A percentile compares a stretch with the other conserved stretches of the same genome.
Evolutionary conservation across 2,113 vertebrate genomes (phyloP).

Genomic region (Taurulus bubalis): DNA sequence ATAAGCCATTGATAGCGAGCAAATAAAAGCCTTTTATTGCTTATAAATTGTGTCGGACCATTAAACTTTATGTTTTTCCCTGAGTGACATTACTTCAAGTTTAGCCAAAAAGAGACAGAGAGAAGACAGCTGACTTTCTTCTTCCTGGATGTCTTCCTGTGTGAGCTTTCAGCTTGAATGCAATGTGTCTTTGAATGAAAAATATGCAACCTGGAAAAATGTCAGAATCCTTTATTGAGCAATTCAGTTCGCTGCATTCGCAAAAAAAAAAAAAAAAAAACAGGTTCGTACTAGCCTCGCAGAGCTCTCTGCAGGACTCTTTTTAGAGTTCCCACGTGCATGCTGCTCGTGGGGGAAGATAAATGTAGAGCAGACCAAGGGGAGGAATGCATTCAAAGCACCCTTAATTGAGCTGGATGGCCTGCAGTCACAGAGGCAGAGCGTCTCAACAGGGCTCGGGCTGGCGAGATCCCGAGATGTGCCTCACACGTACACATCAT

Average conservation of each 20-base stretch:
- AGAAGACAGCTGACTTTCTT: slow-evolving; percentile 32
- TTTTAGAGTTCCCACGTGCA: slow-evolving; percentile 67
- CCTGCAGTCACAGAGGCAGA: slow-evolving; percentile 70
- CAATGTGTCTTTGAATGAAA: slow-evolving; percentile 2
- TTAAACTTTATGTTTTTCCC: slow-evolving; percentile 70
- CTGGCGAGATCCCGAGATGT: slow-evolving; percentile 56
- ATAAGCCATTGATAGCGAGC: slow-evolving; percentile 61
- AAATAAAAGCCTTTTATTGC: slow-evolving; percentile 74
- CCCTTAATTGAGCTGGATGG: slow-evolving; percentile 76
- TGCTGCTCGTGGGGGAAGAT: slow-evolving; percentile 51
- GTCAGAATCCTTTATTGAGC: slow-evolving; percentile 16
- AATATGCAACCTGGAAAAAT: slow-evolving; percentile 17
- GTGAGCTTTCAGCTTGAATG: neutral
- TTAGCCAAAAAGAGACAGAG: slow-evolving; percentile 36
- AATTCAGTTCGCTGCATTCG: slow-evolving; percentile 9
- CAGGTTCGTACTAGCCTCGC: slow-evolving; percentile 38
- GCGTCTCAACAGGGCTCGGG: slow-evolving; percentile 52
- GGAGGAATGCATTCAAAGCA: slow-evolving; percentile 71
- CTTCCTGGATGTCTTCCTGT: slow-evolving; percentile 18
- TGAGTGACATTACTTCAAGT: slow-evolving; percentile 52
- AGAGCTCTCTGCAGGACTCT: slow-evolving; percentile 29
- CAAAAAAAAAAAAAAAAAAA: slow-evolving; percentile 20
- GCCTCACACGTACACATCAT: slow-evolving; percentile 69
- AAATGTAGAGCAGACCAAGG: slow-evolving; percentile 59
- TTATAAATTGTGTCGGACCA: slow-evolving; percentile 66